Evolutionary conservation across 2,797 vertebrate species (phyloP).

Genomic region (Esox lucius): DNA sequence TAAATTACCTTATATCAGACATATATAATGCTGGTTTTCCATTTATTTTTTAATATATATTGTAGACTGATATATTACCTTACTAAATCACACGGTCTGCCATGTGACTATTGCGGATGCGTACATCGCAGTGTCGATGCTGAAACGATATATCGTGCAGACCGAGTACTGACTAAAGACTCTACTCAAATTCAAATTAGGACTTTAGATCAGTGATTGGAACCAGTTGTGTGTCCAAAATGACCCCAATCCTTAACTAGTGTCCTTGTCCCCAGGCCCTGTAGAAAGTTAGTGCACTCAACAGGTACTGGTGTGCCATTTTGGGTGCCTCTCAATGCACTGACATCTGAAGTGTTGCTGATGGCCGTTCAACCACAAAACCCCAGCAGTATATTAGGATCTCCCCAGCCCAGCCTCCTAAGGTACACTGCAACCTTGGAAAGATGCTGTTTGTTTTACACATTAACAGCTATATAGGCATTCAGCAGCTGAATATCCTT

Average conservation of each 20-base stretch:
- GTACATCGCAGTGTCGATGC: too few species aligned
- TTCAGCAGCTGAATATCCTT: slow-evolving; percentile 46
- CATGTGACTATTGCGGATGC: too few species aligned
- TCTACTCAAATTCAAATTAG: slow-evolving; percentile 54
- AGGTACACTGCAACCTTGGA: slow-evolving; percentile 70
- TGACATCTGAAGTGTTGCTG: slow-evolving; percentile 39
- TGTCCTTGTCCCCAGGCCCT: background rate
- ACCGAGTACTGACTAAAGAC: slow-evolving; percentile 46
- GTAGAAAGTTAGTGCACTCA: too few species aligned
- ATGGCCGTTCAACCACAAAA: slow-evolving; percentile 52
- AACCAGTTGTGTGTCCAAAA: slow-evolving; percentile 30
- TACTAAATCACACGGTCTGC: too few species aligned
- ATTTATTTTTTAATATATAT: too few species aligned
- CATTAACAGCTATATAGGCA: slow-evolving; percentile 48
- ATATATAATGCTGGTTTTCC: too few species aligned
- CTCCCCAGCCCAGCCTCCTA: slow-evolving; percentile 45
- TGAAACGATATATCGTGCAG: too few species aligned
- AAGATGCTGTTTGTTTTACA: slow-evolving; percentile 64
- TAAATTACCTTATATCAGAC: too few species aligned
- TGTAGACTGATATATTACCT: too few species aligned
- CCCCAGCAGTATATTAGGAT: slow-evolving; percentile 58
- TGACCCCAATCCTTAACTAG: background rate
- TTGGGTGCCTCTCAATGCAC: background rate
- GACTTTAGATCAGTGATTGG: slow-evolving; percentile 44
- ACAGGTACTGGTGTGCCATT: background rate